These are phyloP conservation scores for Laticauda colubrina DNA, from an alignment of 2,113 vertebrate species.

Conservation along the genomic window DNA sequence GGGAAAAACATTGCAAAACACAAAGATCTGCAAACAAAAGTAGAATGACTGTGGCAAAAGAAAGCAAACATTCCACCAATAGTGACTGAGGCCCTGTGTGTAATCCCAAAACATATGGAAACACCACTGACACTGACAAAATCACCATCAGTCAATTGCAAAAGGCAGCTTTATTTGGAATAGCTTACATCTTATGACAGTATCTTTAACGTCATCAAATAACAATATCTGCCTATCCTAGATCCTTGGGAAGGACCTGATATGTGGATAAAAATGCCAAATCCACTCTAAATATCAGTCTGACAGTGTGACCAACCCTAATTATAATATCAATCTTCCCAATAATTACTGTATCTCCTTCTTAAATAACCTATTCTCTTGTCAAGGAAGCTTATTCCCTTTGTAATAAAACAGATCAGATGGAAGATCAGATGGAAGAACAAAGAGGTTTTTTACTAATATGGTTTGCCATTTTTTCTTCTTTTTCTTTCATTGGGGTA, in stretches of 20 bases:
- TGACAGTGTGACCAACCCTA: not conserved
- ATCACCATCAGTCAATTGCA: not conserved
- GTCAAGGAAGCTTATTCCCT: rapidly evolving
- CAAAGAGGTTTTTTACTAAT: constrained; percentile 46
- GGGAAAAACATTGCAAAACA: not conserved
- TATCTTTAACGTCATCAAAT: not conserved
- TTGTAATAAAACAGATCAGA: not conserved
- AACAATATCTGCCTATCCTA: not conserved
- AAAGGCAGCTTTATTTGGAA: not conserved
- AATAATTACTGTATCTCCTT: constrained; percentile 8
- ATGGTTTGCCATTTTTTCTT: not conserved
- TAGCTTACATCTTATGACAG: not conserved
- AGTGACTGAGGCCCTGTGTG: not conserved
- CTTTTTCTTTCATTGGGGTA: constrained; percentile 47
- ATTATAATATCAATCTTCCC: not conserved
- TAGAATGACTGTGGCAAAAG: not conserved
- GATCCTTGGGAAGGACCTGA: not conserved
- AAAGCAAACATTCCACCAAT: not conserved
- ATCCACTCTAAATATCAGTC: not conserved
- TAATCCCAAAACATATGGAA: not conserved
- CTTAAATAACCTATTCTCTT: rapidly evolving
- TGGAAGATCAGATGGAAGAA: constrained; percentile 43
- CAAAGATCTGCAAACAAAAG: not conserved
- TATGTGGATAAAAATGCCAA: not conserved
- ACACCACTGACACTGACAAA: not conserved